Evolutionary conservation across 2,888 invertebrate species (phyloP).

Genomic region (Agapostemon virescens): DNA sequence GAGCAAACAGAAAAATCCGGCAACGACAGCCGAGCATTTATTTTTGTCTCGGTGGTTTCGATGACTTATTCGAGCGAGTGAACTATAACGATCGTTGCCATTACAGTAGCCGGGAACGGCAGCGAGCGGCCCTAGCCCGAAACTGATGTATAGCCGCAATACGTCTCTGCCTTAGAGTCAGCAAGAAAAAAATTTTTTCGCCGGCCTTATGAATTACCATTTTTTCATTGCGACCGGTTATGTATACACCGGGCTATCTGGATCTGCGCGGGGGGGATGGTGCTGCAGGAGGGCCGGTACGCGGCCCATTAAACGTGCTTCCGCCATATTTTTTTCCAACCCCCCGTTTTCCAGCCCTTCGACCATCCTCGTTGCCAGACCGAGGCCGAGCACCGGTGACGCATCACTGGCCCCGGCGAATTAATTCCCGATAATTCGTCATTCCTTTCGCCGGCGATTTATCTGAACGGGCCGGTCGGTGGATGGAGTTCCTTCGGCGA

Average conservation of each 20-base stretch:
- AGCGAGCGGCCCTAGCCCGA: not conserved
- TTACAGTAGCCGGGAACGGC: not conserved
- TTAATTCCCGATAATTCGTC: conserved; percentile 63
- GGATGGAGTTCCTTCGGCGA: conserved; percentile 38
- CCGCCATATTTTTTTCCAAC: conserved; percentile 54
- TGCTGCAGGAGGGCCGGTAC: conserved; percentile 22
- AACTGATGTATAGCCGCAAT: not conserved
- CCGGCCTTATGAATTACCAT: conserved; percentile 18
- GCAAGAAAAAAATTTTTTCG: conserved; percentile 7
- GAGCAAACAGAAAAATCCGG: not conserved
- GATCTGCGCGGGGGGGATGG: conserved; percentile 25
- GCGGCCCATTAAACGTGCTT: conserved; percentile 59
- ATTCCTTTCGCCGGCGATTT: conserved; percentile 56
- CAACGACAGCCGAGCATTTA: not conserved
- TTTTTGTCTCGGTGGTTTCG: not conserved
- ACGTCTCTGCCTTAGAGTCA: not conserved
- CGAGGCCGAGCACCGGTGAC: conserved; percentile 18
- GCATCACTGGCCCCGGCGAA: conserved; percentile 43
- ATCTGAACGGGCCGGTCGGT: conserved; percentile 39
- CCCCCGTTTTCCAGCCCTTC: not conserved
- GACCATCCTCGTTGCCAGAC: not conserved
- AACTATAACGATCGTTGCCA: conserved; percentile 2
- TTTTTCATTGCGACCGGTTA: conserved; percentile 57
- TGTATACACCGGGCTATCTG: conserved; percentile 58
- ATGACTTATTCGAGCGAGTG: not conserved